Evolutionary conservation across 2,113 vertebrate species (phyloP).

Genomic region (Eubucco bourcierii): DNA sequence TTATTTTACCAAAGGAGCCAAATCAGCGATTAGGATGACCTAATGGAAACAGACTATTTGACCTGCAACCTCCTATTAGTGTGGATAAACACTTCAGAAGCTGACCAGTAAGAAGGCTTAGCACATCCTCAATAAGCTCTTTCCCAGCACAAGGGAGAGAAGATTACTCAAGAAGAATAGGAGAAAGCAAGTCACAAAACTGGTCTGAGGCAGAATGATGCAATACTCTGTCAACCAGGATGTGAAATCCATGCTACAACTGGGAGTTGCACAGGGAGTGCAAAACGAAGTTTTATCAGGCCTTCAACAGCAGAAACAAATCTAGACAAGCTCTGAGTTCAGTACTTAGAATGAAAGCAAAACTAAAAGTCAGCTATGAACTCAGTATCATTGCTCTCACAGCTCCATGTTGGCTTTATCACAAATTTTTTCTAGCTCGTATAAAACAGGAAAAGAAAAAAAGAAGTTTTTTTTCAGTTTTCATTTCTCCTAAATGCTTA

Average conservation of each 20-base stretch:
- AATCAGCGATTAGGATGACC: background rate
- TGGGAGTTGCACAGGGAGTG: background rate
- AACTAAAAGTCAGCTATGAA: background rate
- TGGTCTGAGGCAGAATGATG: constrained; percentile 16
- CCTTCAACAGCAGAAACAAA: background rate
- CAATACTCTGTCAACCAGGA: constrained; percentile 1
- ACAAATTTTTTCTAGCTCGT: background rate
- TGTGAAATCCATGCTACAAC: background rate
- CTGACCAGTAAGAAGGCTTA: background rate
- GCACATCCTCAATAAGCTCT: background rate
- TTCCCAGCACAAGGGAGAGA: background rate
- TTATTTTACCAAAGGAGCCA: background rate
- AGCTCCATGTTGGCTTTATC: background rate
- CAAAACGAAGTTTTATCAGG: background rate
- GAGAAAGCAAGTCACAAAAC: constrained; percentile 44
- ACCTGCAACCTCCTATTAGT: background rate
- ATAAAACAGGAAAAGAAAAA: too few relatives aligned
- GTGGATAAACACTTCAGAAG: background rate
- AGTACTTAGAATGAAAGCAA: background rate
- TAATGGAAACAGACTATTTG: background rate
- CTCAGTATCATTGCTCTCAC: background rate
- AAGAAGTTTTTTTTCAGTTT: background rate
- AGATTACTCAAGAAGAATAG: background rate
- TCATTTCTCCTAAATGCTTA: background rate
- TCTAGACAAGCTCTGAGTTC: background rate